Evolutionary conservation across 2,113 vertebrate species (phyloP), one percentile per base, ranked within the genome.

Genomic region (Eudyptes chrysolophus): DNA sequence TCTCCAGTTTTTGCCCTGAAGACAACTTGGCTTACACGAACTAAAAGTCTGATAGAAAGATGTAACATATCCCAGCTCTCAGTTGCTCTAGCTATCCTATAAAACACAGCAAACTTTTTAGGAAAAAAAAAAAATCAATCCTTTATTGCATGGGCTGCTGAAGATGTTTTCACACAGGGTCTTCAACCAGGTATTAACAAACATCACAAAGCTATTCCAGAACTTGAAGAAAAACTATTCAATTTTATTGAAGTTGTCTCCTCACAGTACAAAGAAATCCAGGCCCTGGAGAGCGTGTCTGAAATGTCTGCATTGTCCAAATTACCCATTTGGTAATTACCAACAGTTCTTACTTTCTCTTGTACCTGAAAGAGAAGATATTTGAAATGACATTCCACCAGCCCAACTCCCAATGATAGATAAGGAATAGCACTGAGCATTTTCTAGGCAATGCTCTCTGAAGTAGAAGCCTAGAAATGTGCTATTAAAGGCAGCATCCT

Each of bases 341-440:
- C 52, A 74, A 27, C 32, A n/a, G 19, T 10, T 34, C 79, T 95
- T 97, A 98, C 78, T 98, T 98, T 81, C 98, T 98, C 94, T 98
- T 98, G 71, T 98, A 98, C 89, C 98, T 98, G 71, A 83, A 58
- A 89, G 84, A 92, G 72, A 97, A 94, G 25, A 83, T 21, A 87
- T 1, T 19, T 25, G 42, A 96, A 78, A 30, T 57, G 1, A 27
- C 79, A 38, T 70, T 94, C 13, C 61, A 69, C 12, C 44, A 90
- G 65, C 46, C 18, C 17, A 60, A 1, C 44, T 65, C 51, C 54
- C 16, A 49, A 2, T 25, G 34, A 20, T 14, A 79, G n/a, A 14
- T 21, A 25, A 77, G 16, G 3, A 81, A 6, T 24, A 83, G 58
- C 32, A 42, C 44, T 14, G 10, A 84, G 32, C 34, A 8, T 62